Evolutionary conservation across 2,888 invertebrate species (phyloP).

Genomic region (Agonopterix subpropinquella): DNA sequence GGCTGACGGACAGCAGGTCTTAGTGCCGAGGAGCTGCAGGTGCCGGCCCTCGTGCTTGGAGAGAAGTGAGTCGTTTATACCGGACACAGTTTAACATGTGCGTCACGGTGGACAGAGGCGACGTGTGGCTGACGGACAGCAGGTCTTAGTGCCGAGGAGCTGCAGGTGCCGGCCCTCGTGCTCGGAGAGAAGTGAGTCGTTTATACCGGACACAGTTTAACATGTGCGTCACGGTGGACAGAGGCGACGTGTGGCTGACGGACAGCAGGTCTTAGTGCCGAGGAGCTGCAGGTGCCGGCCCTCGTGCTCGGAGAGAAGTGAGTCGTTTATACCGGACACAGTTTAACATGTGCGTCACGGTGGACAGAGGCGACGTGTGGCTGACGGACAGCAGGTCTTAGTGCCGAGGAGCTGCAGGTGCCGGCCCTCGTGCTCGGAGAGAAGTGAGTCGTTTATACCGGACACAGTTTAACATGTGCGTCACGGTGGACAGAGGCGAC

Average conservation of each 20-base stretch:
- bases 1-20: slow-evolving; percentile 70
- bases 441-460: slow-evolving; percentile 39
- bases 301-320: slow-evolving; percentile 58
- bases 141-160: slow-evolving; percentile 79
- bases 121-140: slow-evolving; percentile 83
- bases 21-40: no score
- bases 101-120: no score
- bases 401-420: slow-evolving; percentile 50
- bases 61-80: no score
- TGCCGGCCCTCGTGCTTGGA: no score
- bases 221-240: slow-evolving; percentile 83
- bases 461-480: slow-evolving; percentile 34
- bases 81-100: no score
- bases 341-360: slow-evolving; percentile 74
- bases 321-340: slow-evolving; percentile 15
- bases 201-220: not conserved
- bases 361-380: slow-evolving; percentile 89
- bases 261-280: slow-evolving; percentile 88
- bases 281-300: slow-evolving; percentile 45
- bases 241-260: slow-evolving; percentile 88
- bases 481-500: slow-evolving; percentile 88
- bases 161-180: slow-evolving; percentile 44
- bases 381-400: slow-evolving; percentile 92
- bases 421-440: slow-evolving; percentile 55
- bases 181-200: slow-evolving; percentile 56